These are phyloP conservation scores for Corydoras sp. DNA, from an alignment of 2,113 vertebrate genomes.

Conservation along the genomic window DNA sequence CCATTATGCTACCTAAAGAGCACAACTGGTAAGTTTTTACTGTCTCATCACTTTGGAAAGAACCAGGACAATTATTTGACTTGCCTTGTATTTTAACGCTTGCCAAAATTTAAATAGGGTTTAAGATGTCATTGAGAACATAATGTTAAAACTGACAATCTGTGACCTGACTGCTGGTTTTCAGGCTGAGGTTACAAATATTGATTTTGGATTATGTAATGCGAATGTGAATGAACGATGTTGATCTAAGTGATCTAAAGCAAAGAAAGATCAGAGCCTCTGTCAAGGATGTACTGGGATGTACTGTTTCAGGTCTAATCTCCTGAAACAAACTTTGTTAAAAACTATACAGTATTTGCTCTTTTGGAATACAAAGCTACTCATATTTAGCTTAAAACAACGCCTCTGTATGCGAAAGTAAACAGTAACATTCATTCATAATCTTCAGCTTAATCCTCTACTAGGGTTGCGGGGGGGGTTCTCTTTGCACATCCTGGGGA, in stretches of 20 bases:
- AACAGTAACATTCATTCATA: too few relatives aligned
- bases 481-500: too few relatives aligned
- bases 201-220: conserved; percentile 17
- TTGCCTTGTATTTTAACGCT: too few relatives aligned
- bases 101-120: too few relatives aligned
- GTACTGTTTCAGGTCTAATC: neutral
- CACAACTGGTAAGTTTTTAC: conserved; percentile 54
- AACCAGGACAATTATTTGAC: too few relatives aligned
- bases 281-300: neutral
- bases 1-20: conserved; percentile 49
- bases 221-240: neutral
- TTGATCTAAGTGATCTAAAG: conserved; percentile 2
- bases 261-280: neutral
- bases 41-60: neutral
- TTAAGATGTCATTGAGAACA: too few relatives aligned
- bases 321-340: neutral
- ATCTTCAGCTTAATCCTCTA: too few relatives aligned
- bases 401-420: too few relatives aligned
- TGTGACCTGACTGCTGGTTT: neutral
- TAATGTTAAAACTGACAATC: too few relatives aligned
- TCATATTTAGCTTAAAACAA: too few relatives aligned
- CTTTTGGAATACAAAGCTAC: neutral
- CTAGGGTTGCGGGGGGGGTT: too few relatives aligned
- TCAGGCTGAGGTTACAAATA: neutral
- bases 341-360: neutral